Percentiles rank a stretch among this genome's conserved stretches.
These are phyloP conservation scores for Sebastes baramenuke DNA, from an alignment of 2,797 vertebrate species.

Conservation along the genomic window DNA sequence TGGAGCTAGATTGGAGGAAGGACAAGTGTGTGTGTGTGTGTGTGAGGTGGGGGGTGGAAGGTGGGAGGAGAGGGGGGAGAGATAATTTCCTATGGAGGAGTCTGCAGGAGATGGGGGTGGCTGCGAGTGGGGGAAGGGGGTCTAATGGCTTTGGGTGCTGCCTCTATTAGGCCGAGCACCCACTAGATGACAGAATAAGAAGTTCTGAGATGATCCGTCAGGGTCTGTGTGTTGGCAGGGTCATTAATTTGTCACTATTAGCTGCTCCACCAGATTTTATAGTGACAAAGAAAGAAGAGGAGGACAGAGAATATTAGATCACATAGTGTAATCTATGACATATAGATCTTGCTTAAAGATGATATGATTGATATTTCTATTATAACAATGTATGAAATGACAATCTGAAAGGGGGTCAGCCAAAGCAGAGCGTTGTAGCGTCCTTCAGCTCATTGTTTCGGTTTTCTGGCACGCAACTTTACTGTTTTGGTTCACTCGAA, in stretches of 20 bases:
- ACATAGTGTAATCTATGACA: background rate
- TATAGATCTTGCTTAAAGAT: background rate
- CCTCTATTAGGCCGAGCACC: constrained; percentile 47
- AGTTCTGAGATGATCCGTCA: constrained; percentile 42
- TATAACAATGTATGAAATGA: background rate
- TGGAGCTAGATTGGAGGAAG: constrained; percentile 30
- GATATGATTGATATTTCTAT: background rate
- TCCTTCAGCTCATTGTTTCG: background rate
- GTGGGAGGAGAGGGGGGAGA: background rate
- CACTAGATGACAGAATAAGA: constrained; percentile 44
- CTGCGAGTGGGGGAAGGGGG: background rate
- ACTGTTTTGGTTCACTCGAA: background rate
- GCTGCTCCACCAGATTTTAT: constrained; percentile 20
- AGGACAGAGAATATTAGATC: background rate
- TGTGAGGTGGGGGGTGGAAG: background rate
- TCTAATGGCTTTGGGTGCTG: constrained; percentile 51
- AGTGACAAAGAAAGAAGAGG: background rate
- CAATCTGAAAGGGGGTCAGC: background rate
- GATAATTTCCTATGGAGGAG: constrained; percentile 45
- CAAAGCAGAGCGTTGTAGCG: background rate
- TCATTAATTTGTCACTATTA: constrained; percentile 51
- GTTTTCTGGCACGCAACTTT: background rate
- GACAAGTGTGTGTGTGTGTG: constrained; percentile 13
- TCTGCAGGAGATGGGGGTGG: constrained; percentile 16
- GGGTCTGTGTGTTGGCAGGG: constrained; percentile 17